These are phyloP conservation scores for Galeopterus variegatus DNA, from an alignment of 2,113 vertebrate genomes.

Conservation along the genomic window DNA sequence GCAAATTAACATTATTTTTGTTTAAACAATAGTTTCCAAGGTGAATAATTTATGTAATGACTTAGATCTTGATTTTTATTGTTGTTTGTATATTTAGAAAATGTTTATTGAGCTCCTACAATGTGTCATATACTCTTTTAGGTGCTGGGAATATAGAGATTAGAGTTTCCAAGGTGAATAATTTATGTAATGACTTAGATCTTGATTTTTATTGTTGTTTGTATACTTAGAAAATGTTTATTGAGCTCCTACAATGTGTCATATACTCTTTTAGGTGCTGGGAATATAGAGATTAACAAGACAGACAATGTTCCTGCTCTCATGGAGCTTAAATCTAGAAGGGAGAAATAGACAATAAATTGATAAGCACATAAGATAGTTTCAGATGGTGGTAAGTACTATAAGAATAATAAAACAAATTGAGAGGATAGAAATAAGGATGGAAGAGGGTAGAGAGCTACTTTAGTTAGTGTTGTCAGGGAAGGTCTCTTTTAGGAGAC, in stretches of 20 bases:
- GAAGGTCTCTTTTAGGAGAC: slow-evolving; percentile 25
- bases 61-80: slow-evolving; percentile 40
- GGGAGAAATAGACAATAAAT: slow-evolving; percentile 37
- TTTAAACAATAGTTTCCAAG: slow-evolving; percentile 32
- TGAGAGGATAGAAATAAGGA: not conserved
- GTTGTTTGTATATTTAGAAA: slow-evolving; percentile 36
- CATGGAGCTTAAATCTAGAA: slow-evolving; percentile 40
- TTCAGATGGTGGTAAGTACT: slow-evolving; percentile 55
- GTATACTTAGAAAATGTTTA: slow-evolving; percentile 55
- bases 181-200: slow-evolving; percentile 46
- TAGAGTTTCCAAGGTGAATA: slow-evolving; percentile 21
- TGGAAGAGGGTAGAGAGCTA: not conserved
- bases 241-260: slow-evolving; percentile 31
- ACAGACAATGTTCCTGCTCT: slow-evolving; percentile 8
- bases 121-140: slow-evolving; percentile 43
- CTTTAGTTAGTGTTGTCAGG: slow-evolving; percentile 44
- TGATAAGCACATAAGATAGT: slow-evolving; percentile 8
- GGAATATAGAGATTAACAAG: slow-evolving; percentile 37
- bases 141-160: not conserved
- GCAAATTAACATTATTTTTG: slow-evolving; percentile 59
- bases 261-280: not conserved
- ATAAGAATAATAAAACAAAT: slow-evolving; percentile 11
- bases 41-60: slow-evolving; percentile 52
- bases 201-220: slow-evolving; percentile 49
- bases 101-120: slow-evolving; percentile 41